A percentile compares a stretch with the other conserved stretches of the same genome.
phyloP scores from a whole-genome alignment of 2,888 invertebrate species.

The Drosophila glabriapex region DNA sequence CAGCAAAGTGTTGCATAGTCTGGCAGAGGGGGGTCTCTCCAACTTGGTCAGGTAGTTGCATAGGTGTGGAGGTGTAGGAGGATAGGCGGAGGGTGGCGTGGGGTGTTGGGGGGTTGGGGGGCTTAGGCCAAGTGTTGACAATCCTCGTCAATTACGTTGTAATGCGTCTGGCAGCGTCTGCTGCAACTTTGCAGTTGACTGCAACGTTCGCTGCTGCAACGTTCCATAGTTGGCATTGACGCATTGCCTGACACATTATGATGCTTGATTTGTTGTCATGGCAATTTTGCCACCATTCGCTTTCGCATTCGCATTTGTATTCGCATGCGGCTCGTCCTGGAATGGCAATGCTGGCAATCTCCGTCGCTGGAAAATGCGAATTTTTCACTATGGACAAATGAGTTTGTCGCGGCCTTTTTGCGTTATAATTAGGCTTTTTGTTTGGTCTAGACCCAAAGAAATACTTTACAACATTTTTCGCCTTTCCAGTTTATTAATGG shows the following conservation, averaged over 20 bases:
- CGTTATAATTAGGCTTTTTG: conserved; percentile 64
- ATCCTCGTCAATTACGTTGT: conserved; percentile 84
- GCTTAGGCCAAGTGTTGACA: conserved; percentile 76
- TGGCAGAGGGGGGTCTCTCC: neutral
- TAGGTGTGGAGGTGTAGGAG: neutral
- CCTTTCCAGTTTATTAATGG: conserved; percentile 78
- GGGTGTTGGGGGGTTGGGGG: neutral
- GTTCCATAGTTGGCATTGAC: conserved; percentile 71
- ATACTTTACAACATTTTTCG: conserved; percentile 74
- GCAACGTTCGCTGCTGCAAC: conserved; percentile 3
- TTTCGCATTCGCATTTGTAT: conserved; percentile 6
- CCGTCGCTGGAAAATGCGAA: conserved; percentile 68
- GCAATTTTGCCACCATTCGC: conserved; percentile 78
- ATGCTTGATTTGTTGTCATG: conserved; percentile 80
- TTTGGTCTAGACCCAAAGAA: conserved; percentile 39
- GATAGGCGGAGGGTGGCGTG: neutral
- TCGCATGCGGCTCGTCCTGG: conserved; percentile 41
- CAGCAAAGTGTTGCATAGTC: conserved; percentile 25
- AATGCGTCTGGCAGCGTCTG: conserved; percentile 61
- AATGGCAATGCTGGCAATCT: conserved; percentile 62
- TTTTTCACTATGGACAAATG: conserved; percentile 81
- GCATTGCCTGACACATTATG: conserved; percentile 81
- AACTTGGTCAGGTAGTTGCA: neutral
- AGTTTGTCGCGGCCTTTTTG: conserved; percentile 77
- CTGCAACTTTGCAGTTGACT: neutral